Base-by-base conservation (phyloP, 2,888 invertebrate species). In the Caradrina kadenii region DNA sequence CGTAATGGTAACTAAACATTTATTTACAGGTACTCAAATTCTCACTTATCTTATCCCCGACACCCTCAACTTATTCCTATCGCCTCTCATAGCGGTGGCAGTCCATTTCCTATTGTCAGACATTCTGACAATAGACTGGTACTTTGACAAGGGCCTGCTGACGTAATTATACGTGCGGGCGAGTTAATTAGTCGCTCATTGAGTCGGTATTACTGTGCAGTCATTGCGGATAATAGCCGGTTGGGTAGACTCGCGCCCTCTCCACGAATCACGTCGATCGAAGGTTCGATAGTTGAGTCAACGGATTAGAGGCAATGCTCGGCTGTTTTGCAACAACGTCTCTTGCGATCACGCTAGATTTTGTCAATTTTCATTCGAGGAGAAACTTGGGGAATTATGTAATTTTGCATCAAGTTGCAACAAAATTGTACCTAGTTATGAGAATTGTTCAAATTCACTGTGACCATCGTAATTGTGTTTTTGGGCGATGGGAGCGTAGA, bases 131-230 rank as follows among this genome's bases (percentile, higher is more conserved):
- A 72, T 81, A 17, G 64, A 26, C 71, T 63, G 69, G 56, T 63
- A 73, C 69, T 71, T 75, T 78, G 80, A 80, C 73, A 75, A 82
- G 86, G 76, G 81, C 76, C 70, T 66, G 74, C 77, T 83, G 81
- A 83, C 73, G 84, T 86, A 87, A 88, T 88, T 87, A 87, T 82
- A 87, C 82, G 81, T 83, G 77, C 83, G 83, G 82, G 83, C 80
- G 81, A 83, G 80, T 84, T 87, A 87, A 89, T 89, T 89, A 89
- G 85, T 78, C 76, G 73, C 82, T 83, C 83, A 88, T 87, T 87
- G 85, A 87, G 77, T 73, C 73, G 68, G 59, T 79, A 71, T 69
- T 78, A 79, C 65, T 81, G 81, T 80, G 67, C 49, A 84, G 82
- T 86, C 86, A 87, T 78, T 81, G 66, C 65, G 75, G 55, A 76